A percentile compares a stretch with the other conserved stretches of the same genome.
Evolutionary conservation across 2,113 vertebrate genomes (phyloP).

Genomic region (Monopterus albus): DNA sequence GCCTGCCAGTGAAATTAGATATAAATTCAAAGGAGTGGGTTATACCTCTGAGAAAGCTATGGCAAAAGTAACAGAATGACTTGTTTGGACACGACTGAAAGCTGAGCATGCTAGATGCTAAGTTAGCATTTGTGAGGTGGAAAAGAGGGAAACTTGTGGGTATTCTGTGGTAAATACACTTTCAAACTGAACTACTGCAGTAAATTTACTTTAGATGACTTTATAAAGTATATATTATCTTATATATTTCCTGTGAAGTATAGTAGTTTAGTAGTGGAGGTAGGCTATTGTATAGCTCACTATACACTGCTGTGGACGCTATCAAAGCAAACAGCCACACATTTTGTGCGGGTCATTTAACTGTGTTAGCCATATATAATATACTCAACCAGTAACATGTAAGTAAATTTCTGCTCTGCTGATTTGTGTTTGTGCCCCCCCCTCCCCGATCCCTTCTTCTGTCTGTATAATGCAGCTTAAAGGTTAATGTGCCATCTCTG

Average conservation of each 20-base stretch:
- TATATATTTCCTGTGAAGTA: conserved; percentile 10
- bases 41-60: conserved; percentile 39
- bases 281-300: conserved; percentile 28
- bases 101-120: conserved; percentile 21
- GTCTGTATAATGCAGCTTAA: conserved; percentile 23
- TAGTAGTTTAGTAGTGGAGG: conserved; percentile 25
- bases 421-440: conserved; percentile 20
- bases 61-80: conserved; percentile 10
- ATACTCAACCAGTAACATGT: conserved; percentile 19
- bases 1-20: conserved; percentile 63
- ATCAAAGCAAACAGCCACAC: conserved; percentile 71
- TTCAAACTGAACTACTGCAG: too few species aligned
- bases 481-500: conserved; percentile 11
- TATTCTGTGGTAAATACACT: neutral
- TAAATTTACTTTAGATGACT: too few species aligned
- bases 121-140: neutral
- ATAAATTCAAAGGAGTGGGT: conserved; percentile 58
- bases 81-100: conserved; percentile 46
- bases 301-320: conserved; percentile 23
- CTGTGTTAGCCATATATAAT: conserved; percentile 61
- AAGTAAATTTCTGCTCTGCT: neutral
- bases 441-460: too few species aligned
- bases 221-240: too few species aligned
- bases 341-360: conserved; percentile 53
- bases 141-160: neutral